phyloP scores from a whole-genome alignment of 2,113 vertebrate species.

The Malurus melanocephalus region DNA sequence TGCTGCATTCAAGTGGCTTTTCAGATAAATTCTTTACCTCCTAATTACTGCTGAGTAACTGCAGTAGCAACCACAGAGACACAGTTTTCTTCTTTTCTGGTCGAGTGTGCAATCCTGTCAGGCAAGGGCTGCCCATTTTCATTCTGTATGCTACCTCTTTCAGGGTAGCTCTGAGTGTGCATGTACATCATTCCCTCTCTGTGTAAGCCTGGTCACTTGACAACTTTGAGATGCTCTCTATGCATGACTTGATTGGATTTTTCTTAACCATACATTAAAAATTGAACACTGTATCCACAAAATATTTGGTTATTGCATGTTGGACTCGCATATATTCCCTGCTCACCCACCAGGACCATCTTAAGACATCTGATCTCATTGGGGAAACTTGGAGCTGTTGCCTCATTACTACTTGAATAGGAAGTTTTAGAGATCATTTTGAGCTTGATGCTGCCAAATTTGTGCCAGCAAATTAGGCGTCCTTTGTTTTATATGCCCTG shows the following conservation, averaged over 20 bases:
- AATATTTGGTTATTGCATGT: conserved; percentile 3
- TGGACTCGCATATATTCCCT: neutral
- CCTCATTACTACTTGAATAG: neutral
- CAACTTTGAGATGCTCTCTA: neutral
- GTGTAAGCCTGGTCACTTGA: neutral
- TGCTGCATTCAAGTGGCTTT: neutral
- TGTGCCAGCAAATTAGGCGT: neutral
- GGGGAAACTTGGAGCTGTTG: neutral
- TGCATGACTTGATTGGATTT: conserved; percentile 13
- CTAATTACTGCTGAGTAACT: conserved; percentile 7
- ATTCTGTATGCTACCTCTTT: neutral
- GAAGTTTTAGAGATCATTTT: neutral
- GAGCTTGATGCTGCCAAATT: neutral
- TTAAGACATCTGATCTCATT: neutral
- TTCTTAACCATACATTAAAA: conserved; percentile 18
- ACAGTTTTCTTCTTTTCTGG: neutral
- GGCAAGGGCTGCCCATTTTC: neutral
- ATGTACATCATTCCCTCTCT: neutral
- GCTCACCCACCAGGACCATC: neutral
- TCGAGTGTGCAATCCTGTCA: neutral
- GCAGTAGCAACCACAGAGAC: neutral
- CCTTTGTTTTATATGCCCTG: neutral
- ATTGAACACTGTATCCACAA: neutral
- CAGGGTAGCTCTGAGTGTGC: neutral
- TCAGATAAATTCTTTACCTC: neutral